Evolutionary conservation across 2,888 invertebrate species (phyloP), one percentile per base, ranked within the genome.

Genomic region (Tetropium fuscum): DNA sequence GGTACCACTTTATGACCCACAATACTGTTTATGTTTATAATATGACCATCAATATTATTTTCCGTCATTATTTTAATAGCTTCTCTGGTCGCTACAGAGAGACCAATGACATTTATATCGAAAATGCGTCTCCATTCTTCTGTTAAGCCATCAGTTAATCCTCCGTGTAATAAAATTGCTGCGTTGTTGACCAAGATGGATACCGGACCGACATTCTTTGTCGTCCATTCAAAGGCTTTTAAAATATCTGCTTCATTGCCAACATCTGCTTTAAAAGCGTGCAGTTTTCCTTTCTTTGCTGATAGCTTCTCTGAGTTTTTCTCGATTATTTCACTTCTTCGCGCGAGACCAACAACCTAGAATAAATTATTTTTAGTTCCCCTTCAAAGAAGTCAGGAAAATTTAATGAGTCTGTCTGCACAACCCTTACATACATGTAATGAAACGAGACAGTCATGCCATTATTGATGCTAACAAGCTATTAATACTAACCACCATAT

Each of bases 171-270:
- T 2, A 57, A n/a, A 3, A 74, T n/a, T 2, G 80, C 82, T 10
- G 81, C 81, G 55, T 81, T 81, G 53, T 82, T 82, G 2, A 82
- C 72, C 18, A 82, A 66, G 30, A 81, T 74, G 41, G 79, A 73
- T 6, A 81, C 73, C 0, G 75, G 73, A 2, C 79, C 80, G 0
- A 81, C 65, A 25, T 74, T 78, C 18, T 74, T 64, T 16, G 68
- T 76, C 19, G 77, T 74, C 74, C 75, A 75, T 8, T 75, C 56
- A 48, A 82, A 81, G 2, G 73, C 71, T 0, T 73, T 66, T 18
- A 71, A 51, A 13, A 82, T 74, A 16, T 76, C 78, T 36, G 71
- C 69, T 54, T 80, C 79, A 32, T 74, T 77, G 19, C 76, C 65
- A 0, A 82, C 55, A 58, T 82, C 81, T 56, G 78, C 75, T 66